Percentiles rank a stretch among this genome's conserved stretches.
Conservation (phyloP, 1,140 invertebrate species). For the Drepana arcuata region DNA sequence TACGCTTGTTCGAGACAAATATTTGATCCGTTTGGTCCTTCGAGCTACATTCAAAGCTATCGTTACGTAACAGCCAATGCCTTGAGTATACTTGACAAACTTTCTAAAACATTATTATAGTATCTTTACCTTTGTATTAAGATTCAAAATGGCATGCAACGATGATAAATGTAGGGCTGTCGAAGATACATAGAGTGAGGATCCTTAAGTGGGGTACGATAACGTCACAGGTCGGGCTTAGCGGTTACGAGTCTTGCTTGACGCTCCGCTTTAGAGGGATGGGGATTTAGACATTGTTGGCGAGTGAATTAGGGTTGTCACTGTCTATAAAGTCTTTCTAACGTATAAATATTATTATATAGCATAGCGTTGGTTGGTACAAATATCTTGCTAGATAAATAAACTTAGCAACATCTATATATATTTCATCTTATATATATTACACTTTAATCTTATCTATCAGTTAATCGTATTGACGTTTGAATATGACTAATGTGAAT, state of each 20-base stretch:
- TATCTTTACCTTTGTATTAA: neutral
- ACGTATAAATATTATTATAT: no score
- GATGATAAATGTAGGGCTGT: neutral
- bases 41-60: conserved; percentile 27
- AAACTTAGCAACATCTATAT: no score
- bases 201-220: conserved; percentile 35
- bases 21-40: no score
- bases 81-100: conserved; percentile 21
- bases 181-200: conserved; percentile 11
- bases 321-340: conserved; percentile 1
- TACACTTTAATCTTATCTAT: no score
- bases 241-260: conserved; percentile 59
- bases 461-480: no score
- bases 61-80: conserved; percentile 25
- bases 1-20: no score
- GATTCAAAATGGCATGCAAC: conserved; percentile 6
- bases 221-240: conserved; percentile 58
- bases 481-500: no score
- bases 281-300: conserved; percentile 43
- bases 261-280: conserved; percentile 45
- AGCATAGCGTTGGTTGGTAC: no score
- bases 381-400: no score
- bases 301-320: conserved; percentile 32
- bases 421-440: no score
- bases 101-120: neutral